Evolutionary conservation across 1,140 invertebrate genomes (phyloP).

Genomic region (Ctenoplectra terminalis): DNA sequence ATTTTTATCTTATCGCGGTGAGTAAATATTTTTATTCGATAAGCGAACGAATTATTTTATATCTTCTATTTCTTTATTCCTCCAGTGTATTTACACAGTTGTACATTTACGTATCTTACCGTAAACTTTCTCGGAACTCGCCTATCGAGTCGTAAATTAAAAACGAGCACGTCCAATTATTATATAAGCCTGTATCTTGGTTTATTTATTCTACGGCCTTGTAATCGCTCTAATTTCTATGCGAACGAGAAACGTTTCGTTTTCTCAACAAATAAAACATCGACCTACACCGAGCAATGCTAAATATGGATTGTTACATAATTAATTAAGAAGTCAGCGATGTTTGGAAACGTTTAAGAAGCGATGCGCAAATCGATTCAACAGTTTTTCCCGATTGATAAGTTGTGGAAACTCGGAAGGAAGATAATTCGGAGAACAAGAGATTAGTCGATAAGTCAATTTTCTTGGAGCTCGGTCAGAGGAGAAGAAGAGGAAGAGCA

Average conservation of each 20-base stretch:
- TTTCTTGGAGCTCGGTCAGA: conserved; percentile 15
- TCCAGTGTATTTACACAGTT: conserved; percentile 25
- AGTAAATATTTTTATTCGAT: conserved; percentile 19
- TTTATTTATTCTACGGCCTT: conserved; percentile 7
- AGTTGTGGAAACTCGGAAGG: too few species aligned
- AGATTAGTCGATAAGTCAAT: background rate
- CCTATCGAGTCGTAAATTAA: conserved; percentile 13
- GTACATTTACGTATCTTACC: background rate
- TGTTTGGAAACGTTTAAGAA: conserved; percentile 6
- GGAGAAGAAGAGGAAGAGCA: conserved; percentile 54
- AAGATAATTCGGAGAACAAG: background rate
- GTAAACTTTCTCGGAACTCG: conserved; percentile 38
- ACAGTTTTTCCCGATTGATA: too few species aligned
- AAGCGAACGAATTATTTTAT: conserved; percentile 8
- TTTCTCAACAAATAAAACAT: background rate
- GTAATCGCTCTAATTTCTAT: conserved; percentile 11
- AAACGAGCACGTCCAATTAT: conserved; percentile 29
- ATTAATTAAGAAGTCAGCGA: background rate
- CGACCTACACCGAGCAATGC: too few species aligned
- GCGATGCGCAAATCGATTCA: too few species aligned
- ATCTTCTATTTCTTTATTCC: background rate
- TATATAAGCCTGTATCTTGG: conserved; percentile 23
- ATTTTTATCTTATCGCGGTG: conserved; percentile 25
- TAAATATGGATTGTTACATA: background rate
- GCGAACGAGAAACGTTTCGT: conserved; percentile 7